Evolutionary conservation across 2,888 invertebrate species (phyloP), one percentile per base, ranked within the genome.

Genomic region (Scrobipalpa atriplicella): DNA sequence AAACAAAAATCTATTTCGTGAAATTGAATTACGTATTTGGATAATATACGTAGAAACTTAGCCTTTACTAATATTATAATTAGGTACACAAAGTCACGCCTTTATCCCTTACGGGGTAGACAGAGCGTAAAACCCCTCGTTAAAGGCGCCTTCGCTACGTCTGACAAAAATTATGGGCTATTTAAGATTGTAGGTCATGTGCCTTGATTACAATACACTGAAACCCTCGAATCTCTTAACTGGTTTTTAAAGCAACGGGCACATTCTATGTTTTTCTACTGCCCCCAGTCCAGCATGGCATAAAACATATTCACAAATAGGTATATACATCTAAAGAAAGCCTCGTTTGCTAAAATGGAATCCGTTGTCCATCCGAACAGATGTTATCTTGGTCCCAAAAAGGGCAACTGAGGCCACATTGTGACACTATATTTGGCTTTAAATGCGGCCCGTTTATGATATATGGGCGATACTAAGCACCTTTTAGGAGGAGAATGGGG

Each of bases 401-500:
- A 52, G 47, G 63, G 38, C 29, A 18, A 2, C 38, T 3, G 21
- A 21, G 13, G 13, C 18, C 65, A 47, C 65, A 58, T 56, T 16
- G 51, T 47, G 51, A 62, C 52, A 62, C 63, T 63, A 61, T 65
- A 65, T 67, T 65, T 64, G 62, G 56, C 16, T 58, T 61, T 68
- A 61, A 66, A 68, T 62, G 64, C 41, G 29, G 18, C 38, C 64
- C 64, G 39, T 62, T 67, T 64, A 68, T 70, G 70, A 68, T 67
- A 62, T 67, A 70, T 68, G 29, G 66, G 43, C 64, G 60, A 63
- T 67, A 63, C 68, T 70, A 70, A 70, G 70, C 62, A 70, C 68
- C 67, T 67, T 70, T 70, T 67, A 68, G 66, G 39, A 47, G 65
- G 18, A 39, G 64, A 68, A 70, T 70, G 68, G 39, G 41, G 65